phyloP scores from a whole-genome alignment of 1,140 invertebrate genomes.

The Nebria ingens region DNA sequence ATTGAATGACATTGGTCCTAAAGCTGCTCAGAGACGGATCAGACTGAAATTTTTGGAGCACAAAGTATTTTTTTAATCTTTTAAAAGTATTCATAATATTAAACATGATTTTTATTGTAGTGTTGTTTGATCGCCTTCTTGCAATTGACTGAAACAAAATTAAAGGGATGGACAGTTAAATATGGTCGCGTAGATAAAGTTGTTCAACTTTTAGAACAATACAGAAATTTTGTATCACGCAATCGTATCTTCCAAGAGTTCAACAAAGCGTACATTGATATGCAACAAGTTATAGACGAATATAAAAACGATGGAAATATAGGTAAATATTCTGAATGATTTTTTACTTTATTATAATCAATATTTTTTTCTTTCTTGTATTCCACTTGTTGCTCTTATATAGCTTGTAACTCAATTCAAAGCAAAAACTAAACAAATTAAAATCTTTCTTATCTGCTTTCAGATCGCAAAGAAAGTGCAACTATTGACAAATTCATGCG shows the following conservation, averaged over 20 bases:
- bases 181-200: slow-evolving; percentile 78
- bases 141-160: slow-evolving; percentile 77
- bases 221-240: slow-evolving; percentile 81
- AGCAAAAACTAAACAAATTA: background rate
- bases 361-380: no score
- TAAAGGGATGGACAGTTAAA: slow-evolving; percentile 80
- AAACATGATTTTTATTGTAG: slow-evolving; percentile 30
- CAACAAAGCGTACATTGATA: slow-evolving; percentile 82
- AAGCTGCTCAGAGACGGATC: slow-evolving; percentile 64
- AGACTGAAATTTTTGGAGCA: slow-evolving; percentile 83
- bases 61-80: slow-evolving; percentile 41
- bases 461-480: slow-evolving; percentile 60
- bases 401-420: slow-evolving; percentile 1
- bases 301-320: slow-evolving; percentile 80
- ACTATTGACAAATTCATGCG: slow-evolving; percentile 76
- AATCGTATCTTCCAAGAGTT: slow-evolving; percentile 92
- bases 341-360: no score
- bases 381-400: no score
- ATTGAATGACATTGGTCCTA: slow-evolving; percentile 56
- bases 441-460: slow-evolving; percentile 19
- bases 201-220: slow-evolving; percentile 73
- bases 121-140: slow-evolving; percentile 86
- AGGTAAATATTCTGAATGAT: slow-evolving; percentile 41
- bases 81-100: slow-evolving; percentile 10
- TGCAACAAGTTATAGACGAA: slow-evolving; percentile 83